These are phyloP conservation scores for Bovichtus diacanthus DNA, from an alignment of 2,797 vertebrate species.

Conservation along the genomic window DNA sequence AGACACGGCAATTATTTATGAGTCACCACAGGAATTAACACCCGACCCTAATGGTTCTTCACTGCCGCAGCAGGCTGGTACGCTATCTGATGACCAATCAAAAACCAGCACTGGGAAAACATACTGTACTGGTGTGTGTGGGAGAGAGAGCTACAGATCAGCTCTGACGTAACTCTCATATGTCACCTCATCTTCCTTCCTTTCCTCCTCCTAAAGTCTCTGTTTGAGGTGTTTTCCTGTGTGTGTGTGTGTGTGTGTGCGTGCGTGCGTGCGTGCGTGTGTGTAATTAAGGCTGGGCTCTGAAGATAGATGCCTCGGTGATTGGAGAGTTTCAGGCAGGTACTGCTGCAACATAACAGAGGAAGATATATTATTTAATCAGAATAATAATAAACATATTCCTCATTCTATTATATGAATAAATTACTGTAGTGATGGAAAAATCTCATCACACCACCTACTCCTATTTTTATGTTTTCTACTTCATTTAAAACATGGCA, in stretches of 20 bases:
- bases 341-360: not conserved
- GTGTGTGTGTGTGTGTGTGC: constrained; percentile 20
- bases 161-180: constrained; percentile 29
- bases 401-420: not conserved
- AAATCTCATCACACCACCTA: not conserved
- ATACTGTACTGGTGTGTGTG: not conserved
- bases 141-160: not conserved
- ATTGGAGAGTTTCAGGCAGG: not conserved
- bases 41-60: constrained; percentile 15
- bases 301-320: constrained; percentile 13
- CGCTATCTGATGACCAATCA: constrained; percentile 43
- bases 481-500: not conserved
- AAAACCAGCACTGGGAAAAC: not conserved
- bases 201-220: constrained; percentile 24
- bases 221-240: constrained; percentile 46
- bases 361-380: not conserved
- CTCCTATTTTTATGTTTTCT: not conserved
- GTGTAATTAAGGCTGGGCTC: constrained; percentile 51
- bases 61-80: not conserved
- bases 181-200: constrained; percentile 34
- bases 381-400: not conserved
- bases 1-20: constrained; percentile 62
- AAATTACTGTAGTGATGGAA: not conserved
- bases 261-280: constrained; percentile 13
- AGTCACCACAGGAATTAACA: constrained; percentile 60